Conservation (phyloP, 2,113 vertebrate species). For the Austrofundulus limnaeus region DNA sequence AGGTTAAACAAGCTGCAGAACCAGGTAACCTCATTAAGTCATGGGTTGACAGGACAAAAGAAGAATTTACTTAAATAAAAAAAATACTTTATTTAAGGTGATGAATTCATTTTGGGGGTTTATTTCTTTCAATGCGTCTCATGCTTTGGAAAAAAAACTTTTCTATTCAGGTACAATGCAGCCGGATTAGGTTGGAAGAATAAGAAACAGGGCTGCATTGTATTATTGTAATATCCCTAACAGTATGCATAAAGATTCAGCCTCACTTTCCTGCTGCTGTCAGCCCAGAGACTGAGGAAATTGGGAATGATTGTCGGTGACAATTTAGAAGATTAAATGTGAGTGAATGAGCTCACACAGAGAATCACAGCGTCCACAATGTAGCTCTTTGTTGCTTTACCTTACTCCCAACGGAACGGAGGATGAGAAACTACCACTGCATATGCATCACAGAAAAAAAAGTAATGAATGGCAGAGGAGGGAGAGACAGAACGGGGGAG, state of each 20-base stretch:
- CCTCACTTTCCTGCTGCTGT: conserved; percentile 29
- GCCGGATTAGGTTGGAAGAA: not conserved
- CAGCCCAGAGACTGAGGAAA: conserved; percentile 36
- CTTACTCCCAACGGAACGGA: conserved; percentile 46
- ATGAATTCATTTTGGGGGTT: not conserved
- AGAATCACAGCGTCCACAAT: conserved; percentile 19
- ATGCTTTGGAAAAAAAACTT: not conserved
- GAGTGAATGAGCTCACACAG: conserved; percentile 47
- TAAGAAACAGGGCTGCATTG: conserved; percentile 8
- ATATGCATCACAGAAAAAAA: conserved; percentile 16
- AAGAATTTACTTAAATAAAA: not conserved
- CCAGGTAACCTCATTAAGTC: no score
- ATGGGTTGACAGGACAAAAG: no score
- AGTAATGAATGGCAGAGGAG: conserved; percentile 44
- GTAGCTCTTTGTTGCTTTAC: conserved; percentile 43
- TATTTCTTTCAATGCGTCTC: not conserved
- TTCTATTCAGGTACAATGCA: conserved; percentile 5
- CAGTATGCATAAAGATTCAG: conserved; percentile 31
- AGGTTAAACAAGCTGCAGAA: no score
- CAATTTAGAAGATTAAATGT: conserved; percentile 60
- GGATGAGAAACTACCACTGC: conserved; percentile 46
- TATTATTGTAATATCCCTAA: conserved; percentile 34
- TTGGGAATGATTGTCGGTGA: conserved; percentile 54
- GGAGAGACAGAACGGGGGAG: conserved; percentile 5
- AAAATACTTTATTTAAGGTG: not conserved